phyloP scores from a whole-genome alignment of 2,113 vertebrate genomes.

The Grammomys surdaster region DNA sequence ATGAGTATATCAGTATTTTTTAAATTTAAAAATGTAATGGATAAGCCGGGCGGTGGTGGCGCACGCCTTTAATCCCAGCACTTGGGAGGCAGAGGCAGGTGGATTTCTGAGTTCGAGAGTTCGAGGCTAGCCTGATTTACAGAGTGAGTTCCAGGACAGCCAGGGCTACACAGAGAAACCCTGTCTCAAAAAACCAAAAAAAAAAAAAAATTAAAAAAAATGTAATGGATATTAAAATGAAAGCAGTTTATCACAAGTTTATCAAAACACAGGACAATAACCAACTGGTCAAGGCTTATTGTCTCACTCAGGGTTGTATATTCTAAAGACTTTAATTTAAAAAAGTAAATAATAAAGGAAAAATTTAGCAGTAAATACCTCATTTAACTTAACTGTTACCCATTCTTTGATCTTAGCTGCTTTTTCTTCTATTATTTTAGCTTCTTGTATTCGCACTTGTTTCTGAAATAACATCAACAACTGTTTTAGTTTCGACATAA shows the following conservation, averaged over 20 bases:
- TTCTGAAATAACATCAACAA: conserved; percentile 89
- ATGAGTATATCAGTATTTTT: conserved; percentile 35
- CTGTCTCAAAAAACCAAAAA: too few species aligned
- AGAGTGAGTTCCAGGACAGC: too few species aligned
- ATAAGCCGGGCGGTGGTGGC: too few species aligned
- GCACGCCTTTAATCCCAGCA: too few species aligned
- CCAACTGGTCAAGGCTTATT: conserved; percentile 50
- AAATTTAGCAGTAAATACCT: conserved; percentile 88
- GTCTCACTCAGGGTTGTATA: neutral
- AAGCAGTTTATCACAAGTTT: conserved; percentile 33
- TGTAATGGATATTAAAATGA: neutral
- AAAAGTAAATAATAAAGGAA: conserved; percentile 48
- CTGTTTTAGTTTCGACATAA: conserved; percentile 70
- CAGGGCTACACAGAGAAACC: too few species aligned
- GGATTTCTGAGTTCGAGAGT: too few species aligned
- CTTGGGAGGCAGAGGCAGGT: too few species aligned
- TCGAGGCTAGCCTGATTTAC: too few species aligned
- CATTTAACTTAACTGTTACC: conserved; percentile 96
- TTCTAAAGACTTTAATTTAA: conserved; percentile 41
- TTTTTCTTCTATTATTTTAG: conserved; percentile 98
- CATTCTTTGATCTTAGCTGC: conserved; percentile 99
- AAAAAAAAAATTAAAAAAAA: too few species aligned
- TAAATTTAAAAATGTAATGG: too few species aligned
- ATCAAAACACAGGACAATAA: conserved; percentile 42
- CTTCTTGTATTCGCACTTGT: conserved; percentile 94